These are phyloP conservation scores for Plagodis dolabraria DNA, from an alignment of 2,888 invertebrate species.

Conservation along the genomic window DNA sequence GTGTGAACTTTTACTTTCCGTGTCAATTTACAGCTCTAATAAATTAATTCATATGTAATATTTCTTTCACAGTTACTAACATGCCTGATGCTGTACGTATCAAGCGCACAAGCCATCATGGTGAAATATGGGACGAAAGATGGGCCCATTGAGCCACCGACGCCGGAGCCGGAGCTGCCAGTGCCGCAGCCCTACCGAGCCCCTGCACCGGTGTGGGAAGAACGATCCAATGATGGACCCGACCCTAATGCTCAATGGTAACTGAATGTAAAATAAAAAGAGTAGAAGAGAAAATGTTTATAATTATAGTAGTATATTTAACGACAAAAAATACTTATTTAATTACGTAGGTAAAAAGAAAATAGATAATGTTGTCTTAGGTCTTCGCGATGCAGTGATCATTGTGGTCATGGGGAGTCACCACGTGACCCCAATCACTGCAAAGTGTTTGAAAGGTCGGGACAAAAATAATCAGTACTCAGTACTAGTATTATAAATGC, in stretches of 20 bases:
- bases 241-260: slow-evolving; percentile 87
- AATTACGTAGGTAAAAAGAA: too few species aligned
- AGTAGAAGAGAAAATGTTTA: not conserved
- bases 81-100: slow-evolving; percentile 75
- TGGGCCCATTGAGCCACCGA: slow-evolving; percentile 86
- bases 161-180: slow-evolving; percentile 77
- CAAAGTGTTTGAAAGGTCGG: too few species aligned
- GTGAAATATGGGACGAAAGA: slow-evolving; percentile 86
- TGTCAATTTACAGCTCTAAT: not conserved
- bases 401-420: too few species aligned
- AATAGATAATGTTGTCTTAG: too few species aligned
- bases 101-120: slow-evolving; percentile 82
- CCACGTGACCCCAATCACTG: too few species aligned
- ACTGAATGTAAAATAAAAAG: slow-evolving; percentile 21
- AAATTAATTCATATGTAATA: not conserved
- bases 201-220: slow-evolving; percentile 87
- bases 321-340: too few species aligned
- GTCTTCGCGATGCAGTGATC: too few species aligned
- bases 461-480: too few species aligned
- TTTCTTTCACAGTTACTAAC: slow-evolving; percentile 63
- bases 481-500: too few species aligned
- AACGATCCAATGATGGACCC: slow-evolving; percentile 81
- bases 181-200: slow-evolving; percentile 79
- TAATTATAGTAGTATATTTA: too few species aligned
- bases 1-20: not conserved